Percentiles rank a stretch among this genome's conserved stretches.
Conservation (phyloP, 1,140 invertebrate genomes). For the Temnothorax longispinosus region DNA sequence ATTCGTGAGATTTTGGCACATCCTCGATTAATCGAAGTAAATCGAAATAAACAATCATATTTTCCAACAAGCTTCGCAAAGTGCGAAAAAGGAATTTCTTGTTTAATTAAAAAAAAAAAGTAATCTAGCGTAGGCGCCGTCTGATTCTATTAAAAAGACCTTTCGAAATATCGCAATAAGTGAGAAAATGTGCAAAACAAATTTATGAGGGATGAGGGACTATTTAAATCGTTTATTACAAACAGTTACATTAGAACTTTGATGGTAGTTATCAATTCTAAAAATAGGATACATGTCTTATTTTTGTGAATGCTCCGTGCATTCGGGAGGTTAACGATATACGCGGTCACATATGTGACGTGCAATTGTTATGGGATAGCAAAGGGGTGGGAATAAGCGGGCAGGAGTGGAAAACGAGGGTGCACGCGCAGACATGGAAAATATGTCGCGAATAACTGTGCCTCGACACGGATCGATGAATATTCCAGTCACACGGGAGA, state of each 20-base stretch:
- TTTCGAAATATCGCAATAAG: not conserved
- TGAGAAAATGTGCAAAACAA: not conserved
- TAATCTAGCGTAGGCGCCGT: not conserved
- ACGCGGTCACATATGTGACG: slow-evolving; percentile 57
- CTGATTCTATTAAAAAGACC: not conserved
- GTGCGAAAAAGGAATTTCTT: not conserved
- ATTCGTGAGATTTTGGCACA: not conserved
- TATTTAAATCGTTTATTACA: not conserved
- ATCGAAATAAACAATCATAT: slow-evolving; percentile 13
- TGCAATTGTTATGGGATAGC: slow-evolving; percentile 22
- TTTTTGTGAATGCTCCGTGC: slow-evolving; percentile 41
- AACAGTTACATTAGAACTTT: not conserved
- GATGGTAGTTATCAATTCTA: not conserved
- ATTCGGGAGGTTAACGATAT: slow-evolving; percentile 55
- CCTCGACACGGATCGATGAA: slow-evolving; percentile 63
- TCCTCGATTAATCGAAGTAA: slow-evolving; percentile 20
- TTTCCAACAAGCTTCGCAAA: not conserved
- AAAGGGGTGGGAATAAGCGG: not conserved
- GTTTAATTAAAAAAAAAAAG: not conserved
- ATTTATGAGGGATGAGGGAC: not conserved
- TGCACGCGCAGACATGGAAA: slow-evolving; percentile 55
- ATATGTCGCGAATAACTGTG: slow-evolving; percentile 64
- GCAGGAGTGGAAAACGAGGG: not conserved
- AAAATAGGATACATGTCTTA: slow-evolving; percentile 37
- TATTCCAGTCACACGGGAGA: slow-evolving; percentile 16